Percentiles rank a stretch among this genome's conserved stretches.
Evolutionary conservation across 1,140 invertebrate species (phyloP).

Genomic region (Drosophila dunni): DNA sequence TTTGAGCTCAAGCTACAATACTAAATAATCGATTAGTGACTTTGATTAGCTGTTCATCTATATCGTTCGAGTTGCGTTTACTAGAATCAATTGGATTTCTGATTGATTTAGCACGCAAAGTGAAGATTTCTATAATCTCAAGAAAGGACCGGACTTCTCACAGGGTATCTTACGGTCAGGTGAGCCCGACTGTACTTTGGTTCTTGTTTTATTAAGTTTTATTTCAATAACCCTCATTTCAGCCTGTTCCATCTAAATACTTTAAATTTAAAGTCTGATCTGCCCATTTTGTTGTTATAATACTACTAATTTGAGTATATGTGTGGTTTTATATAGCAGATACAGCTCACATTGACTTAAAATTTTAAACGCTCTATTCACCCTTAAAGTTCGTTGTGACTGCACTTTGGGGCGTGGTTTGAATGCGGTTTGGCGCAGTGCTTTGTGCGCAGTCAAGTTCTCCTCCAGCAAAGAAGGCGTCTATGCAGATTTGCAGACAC

Average conservation of each 20-base stretch:
- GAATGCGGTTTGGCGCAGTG: constrained; percentile 47
- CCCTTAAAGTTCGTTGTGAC: constrained; percentile 56
- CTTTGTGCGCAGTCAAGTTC: constrained; percentile 67
- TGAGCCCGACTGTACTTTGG: too few species aligned
- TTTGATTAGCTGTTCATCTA: too few species aligned
- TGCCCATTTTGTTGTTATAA: constrained; percentile 69
- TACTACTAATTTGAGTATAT: constrained; percentile 9
- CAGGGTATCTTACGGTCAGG: too few species aligned
- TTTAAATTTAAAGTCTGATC: constrained; percentile 5
- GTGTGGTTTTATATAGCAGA: constrained; percentile 10
- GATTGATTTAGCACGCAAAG: too few species aligned
- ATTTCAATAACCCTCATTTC: not conserved
- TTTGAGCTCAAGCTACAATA: too few species aligned
- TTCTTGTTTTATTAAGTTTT: too few species aligned
- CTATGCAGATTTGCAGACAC: constrained; percentile 81
- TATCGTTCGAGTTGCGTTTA: too few species aligned
- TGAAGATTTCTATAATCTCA: too few species aligned
- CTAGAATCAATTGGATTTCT: too few species aligned
- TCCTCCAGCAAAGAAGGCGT: constrained; percentile 59
- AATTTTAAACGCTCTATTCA: constrained; percentile 62
- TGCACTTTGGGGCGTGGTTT: constrained; percentile 62
- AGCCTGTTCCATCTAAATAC: too few species aligned
- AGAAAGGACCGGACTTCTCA: too few species aligned
- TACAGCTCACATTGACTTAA: constrained; percentile 5
- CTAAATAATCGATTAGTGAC: too few species aligned